Conservation (phyloP, 53 echinoderm and acorn worm species). For the Echinometra lucunter region DNA sequence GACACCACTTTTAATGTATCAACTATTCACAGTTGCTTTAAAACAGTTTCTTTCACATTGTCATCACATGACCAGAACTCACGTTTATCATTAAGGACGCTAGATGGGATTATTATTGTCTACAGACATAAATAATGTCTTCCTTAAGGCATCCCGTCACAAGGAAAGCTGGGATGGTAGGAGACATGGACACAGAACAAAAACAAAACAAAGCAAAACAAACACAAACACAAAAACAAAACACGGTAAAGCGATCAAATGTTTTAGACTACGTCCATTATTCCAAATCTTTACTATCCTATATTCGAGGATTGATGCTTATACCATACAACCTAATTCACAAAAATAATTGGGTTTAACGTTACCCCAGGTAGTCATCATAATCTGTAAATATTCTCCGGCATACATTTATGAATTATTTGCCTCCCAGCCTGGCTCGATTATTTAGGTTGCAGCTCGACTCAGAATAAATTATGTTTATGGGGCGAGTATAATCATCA, state of each 20-base stretch:
- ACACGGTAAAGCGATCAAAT: not conserved
- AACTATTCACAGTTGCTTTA: too few relatives aligned
- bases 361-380: not conserved
- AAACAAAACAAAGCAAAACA: too few relatives aligned
- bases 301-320: not conserved
- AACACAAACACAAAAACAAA: too few relatives aligned
- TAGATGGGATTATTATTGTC: too few relatives aligned
- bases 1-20: too few relatives aligned
- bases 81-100: too few relatives aligned
- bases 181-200: too few relatives aligned
- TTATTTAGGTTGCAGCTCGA: not conserved
- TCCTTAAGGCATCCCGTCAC: too few relatives aligned
- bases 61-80: too few relatives aligned
- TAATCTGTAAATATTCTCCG: slow-evolving; percentile 9
- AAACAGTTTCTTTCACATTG: too few relatives aligned
- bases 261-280: not conserved
- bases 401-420: slow-evolving; percentile 13
- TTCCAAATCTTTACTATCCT: not conserved
- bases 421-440: not conserved
- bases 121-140: too few relatives aligned
- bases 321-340: slow-evolving; percentile 24
- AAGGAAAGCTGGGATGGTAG: too few relatives aligned
- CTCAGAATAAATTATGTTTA: not conserved
- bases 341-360: slow-evolving; percentile 24
- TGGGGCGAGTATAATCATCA: not conserved